phyloP scores from a whole-genome alignment of 2,113 vertebrate species.

The Uria lomvia region DNA sequence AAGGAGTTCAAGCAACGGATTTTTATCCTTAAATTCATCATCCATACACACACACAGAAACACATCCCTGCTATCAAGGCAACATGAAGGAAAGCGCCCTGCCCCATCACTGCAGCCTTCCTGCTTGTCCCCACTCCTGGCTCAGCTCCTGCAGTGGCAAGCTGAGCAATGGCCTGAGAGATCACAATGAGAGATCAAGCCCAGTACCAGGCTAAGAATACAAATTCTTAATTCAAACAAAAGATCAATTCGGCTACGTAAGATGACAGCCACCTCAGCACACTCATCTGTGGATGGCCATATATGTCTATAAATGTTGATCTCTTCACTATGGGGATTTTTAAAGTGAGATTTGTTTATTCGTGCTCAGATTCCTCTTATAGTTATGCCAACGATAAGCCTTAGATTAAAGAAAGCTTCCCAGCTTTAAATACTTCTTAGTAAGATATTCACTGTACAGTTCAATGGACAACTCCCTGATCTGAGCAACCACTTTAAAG shows the following conservation, averaged over 20 bases:
- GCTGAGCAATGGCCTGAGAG: background rate
- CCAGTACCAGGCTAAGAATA: background rate
- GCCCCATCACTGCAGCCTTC: background rate
- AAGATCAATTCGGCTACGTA: background rate
- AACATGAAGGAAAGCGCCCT: background rate
- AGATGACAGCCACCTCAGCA: background rate
- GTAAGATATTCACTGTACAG: background rate
- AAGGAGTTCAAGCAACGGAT: background rate
- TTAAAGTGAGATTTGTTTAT: constrained; percentile 42
- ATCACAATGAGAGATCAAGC: background rate
- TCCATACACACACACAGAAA: background rate
- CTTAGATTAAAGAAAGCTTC: constrained; percentile 54
- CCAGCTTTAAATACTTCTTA: background rate
- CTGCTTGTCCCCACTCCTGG: background rate
- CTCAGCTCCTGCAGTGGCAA: background rate
- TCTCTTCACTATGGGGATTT: constrained; percentile 26
- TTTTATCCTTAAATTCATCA: background rate
- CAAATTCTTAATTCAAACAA: background rate
- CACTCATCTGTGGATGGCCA: background rate
- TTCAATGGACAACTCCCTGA: constrained; percentile 57
- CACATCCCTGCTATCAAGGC: background rate
- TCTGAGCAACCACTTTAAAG: constrained; percentile 65
- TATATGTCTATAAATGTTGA: background rate
- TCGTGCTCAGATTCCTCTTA: constrained; percentile 40
- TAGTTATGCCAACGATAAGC: constrained; percentile 42